Conservation (phyloP, 2,797 vertebrate genomes). For the Spinus pinus region DNA sequence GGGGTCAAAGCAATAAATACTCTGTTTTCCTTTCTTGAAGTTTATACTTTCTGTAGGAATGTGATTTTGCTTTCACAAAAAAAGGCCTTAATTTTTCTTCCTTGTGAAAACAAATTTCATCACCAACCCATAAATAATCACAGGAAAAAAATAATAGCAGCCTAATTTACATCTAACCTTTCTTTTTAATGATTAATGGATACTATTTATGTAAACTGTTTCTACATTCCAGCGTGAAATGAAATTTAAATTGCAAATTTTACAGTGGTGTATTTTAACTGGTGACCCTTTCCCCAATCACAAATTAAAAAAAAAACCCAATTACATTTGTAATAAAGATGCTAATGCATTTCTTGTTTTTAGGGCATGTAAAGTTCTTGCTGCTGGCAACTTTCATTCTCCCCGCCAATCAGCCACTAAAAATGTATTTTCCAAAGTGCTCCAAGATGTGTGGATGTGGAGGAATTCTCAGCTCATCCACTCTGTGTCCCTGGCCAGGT, state of each 20-base stretch:
- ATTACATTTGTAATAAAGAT: constrained; percentile 82
- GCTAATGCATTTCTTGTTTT: constrained; percentile 76
- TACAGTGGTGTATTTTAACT: constrained; percentile 76
- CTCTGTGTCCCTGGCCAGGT: neutral
- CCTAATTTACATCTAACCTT: constrained; percentile 79
- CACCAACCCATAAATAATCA: constrained; percentile 68
- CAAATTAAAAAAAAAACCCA: constrained; percentile 73
- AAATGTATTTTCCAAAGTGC: constrained; percentile 4
- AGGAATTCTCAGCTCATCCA: neutral
- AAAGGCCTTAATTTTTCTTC: constrained; percentile 28
- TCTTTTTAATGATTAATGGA: constrained; percentile 80
- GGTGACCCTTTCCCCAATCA: constrained; percentile 74
- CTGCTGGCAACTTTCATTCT: constrained; percentile 45
- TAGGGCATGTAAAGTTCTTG: constrained; percentile 59
- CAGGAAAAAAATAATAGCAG: constrained; percentile 66
- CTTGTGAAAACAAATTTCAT: constrained; percentile 64
- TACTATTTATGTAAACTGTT: constrained; percentile 79
- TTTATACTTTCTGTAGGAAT: constrained; percentile 43
- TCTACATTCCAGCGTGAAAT: constrained; percentile 76
- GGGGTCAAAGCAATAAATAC: constrained; percentile 11
- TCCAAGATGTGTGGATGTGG: neutral
- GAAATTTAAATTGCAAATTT: constrained; percentile 83
- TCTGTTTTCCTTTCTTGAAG: neutral
- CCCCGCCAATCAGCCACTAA: neutral
- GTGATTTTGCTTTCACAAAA: constrained; percentile 50